Evolutionary conservation across 1,140 invertebrate species (phyloP).

Genomic region (Leptopilina boulardi): DNA sequence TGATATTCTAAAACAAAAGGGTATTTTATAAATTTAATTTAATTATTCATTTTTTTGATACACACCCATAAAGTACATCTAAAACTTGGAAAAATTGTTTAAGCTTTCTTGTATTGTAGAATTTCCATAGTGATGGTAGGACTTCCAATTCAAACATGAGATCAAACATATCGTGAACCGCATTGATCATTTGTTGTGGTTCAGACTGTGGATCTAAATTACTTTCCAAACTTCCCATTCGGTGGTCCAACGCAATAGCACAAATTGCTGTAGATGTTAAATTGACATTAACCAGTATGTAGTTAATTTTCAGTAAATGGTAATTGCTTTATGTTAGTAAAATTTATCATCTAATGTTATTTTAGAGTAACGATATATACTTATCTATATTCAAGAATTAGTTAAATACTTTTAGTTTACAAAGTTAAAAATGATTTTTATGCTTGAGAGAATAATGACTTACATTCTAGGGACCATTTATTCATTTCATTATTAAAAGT

Average conservation of each 20-base stretch:
- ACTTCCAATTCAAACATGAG: conserved; percentile 79
- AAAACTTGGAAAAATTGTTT: conserved; percentile 75
- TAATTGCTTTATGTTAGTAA: background rate
- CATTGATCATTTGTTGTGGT: conserved; percentile 78
- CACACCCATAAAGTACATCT: conserved; percentile 64
- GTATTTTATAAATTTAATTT: background rate
- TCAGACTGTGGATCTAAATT: conserved; percentile 77
- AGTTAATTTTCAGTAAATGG: background rate
- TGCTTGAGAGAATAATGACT: conserved; percentile 56
- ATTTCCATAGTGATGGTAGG: conserved; percentile 80
- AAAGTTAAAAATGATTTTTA: no score
- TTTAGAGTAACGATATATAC: no score
- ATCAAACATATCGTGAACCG: conserved; percentile 79
- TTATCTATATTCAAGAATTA: no score
- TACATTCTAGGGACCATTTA: conserved; percentile 83
- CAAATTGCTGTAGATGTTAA: conserved; percentile 76
- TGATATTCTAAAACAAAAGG: conserved; percentile 43
- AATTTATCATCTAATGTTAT: no score
- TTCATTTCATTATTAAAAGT: conserved; percentile 81
- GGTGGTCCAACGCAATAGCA: conserved; percentile 81
- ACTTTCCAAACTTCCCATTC: conserved; percentile 79
- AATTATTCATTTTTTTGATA: background rate
- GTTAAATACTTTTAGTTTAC: no score
- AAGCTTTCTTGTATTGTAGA: conserved; percentile 77
- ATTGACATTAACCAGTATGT: conserved; percentile 35